A percentile compares a stretch with the other conserved stretches of the same genome.
phyloP scores from a whole-genome alignment of 2,113 vertebrate species.

The Edolisoma coerulescens region DNA sequence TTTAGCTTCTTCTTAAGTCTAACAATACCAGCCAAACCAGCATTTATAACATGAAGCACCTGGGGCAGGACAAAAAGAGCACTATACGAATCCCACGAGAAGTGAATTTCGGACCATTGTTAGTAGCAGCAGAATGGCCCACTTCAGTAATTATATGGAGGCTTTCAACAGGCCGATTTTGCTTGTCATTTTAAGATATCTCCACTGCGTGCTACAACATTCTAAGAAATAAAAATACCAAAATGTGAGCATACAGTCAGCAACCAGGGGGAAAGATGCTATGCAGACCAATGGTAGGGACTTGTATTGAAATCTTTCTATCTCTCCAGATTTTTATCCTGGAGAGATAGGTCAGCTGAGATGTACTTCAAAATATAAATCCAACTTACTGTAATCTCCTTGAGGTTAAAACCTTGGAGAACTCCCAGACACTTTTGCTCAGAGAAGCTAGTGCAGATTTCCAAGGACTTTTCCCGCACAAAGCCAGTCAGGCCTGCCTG shows the following conservation, averaged over 20 bases:
- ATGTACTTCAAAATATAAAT: not conserved
- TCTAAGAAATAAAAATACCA: not conserved
- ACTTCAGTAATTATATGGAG: not conserved
- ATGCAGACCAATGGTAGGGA: fast-evolving
- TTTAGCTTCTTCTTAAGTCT: not conserved
- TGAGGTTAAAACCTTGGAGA: not conserved
- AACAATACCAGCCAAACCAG: not conserved
- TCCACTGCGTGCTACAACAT: not conserved
- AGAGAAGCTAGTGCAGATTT: not conserved
- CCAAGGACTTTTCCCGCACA: not conserved
- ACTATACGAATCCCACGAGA: fast-evolving
- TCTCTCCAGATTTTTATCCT: not conserved
- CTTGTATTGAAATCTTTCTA: not conserved
- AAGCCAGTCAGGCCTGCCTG: not conserved
- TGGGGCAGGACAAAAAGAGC: not conserved
- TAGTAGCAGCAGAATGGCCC: not conserved
- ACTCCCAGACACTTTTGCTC: not conserved
- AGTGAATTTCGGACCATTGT: not conserved
- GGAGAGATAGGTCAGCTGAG: not conserved
- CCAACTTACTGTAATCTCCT: constrained; percentile 26
- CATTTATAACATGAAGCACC: not conserved
- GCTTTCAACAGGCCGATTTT: not conserved
- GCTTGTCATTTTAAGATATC: not conserved
- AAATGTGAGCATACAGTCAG: not conserved
- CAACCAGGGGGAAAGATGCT: not conserved